Percentiles rank a stretch among this genome's conserved stretches.
Evolutionary conservation across 2,113 vertebrate species (phyloP).

Genomic region (Pelvicachromis taeniatus): DNA sequence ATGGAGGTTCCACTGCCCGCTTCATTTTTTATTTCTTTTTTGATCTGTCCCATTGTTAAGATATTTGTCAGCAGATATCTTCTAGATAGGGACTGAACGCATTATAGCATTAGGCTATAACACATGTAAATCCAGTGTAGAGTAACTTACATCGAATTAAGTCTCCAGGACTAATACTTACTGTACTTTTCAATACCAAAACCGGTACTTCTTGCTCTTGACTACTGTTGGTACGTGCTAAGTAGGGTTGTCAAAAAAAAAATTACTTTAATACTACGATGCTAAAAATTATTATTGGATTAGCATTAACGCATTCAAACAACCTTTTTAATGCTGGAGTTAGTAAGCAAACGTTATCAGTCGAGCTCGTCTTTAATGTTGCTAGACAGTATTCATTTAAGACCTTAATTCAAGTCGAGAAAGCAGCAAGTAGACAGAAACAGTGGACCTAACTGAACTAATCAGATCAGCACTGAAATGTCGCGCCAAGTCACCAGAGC

Average conservation of each 20-base stretch:
- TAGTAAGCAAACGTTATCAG: neutral
- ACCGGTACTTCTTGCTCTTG: accelerated
- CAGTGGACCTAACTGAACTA: accelerated
- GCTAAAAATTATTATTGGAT: neutral
- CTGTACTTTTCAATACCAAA: neutral
- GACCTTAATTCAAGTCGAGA: accelerated
- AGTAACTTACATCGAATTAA: neutral
- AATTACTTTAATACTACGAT: neutral
- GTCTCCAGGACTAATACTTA: neutral
- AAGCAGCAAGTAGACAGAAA: neutral
- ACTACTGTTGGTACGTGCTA: neutral
- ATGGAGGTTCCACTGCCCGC: accelerated
- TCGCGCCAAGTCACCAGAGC: neutral
- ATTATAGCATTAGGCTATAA: neutral
- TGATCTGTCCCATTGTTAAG: neutral
- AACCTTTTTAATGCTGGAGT: neutral
- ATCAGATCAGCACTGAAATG: neutral
- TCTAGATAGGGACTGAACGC: accelerated
- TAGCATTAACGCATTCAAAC: neutral
- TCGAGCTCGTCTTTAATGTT: neutral
- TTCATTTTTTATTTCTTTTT: neutral
- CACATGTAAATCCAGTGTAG: neutral
- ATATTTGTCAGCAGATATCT: neutral
- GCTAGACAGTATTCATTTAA: neutral
- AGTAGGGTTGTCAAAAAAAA: neutral